Base-by-base conservation (phyloP, 2,797 vertebrate genomes). In the Xiphophorus birchmanni region DNA sequence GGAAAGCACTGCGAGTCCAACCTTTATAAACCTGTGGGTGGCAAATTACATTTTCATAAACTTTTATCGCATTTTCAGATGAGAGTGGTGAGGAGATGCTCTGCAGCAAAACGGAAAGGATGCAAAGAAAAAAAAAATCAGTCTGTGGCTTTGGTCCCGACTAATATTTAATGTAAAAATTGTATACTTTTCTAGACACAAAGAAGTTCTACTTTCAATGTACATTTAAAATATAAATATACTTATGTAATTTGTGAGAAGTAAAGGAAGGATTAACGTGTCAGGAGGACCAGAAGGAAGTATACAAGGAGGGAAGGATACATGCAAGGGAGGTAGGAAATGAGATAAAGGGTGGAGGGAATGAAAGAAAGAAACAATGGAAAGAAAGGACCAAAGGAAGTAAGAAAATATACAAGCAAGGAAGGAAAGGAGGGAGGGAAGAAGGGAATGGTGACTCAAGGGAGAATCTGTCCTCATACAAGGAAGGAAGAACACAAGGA, bases 41-140 rank as follows among this genome's bases (percentile, higher is more conserved):
- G 83, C 45, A 81, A 87, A 77, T 78, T 72, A 56, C 35, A 60
- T 81, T 79, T 77, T 75, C 40, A 42, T 52, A 32, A 76, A 40
- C 72, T 78, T 73, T 80, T 63, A 60, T 37, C 21, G 10, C 40
- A 32, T 82, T 81, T 88, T 45, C 74, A 78, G 35, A 65, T 60
- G 3, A 71, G n/a, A 69, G 67, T 54, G 48, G 58, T 18, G 4
- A 56, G n/a, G 60, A 78, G 52, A 60, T 3, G 21, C 48, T 79
- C 65, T 44, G 54, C 23, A 47, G 32, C 50, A 40, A 67, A 83
- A 74, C 15, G 13, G 52, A 74, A 74, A 79, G 48, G 65, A 65
- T 37, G 54, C 35, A 50, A 56, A 54, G 2, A 58, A 13, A 32
- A 69, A 69, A 15, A 26, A 69, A 75, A 73, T 77, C 10, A 44